Conservation (phyloP, 2,888 invertebrate species). For the Melanophora roralis region DNA sequence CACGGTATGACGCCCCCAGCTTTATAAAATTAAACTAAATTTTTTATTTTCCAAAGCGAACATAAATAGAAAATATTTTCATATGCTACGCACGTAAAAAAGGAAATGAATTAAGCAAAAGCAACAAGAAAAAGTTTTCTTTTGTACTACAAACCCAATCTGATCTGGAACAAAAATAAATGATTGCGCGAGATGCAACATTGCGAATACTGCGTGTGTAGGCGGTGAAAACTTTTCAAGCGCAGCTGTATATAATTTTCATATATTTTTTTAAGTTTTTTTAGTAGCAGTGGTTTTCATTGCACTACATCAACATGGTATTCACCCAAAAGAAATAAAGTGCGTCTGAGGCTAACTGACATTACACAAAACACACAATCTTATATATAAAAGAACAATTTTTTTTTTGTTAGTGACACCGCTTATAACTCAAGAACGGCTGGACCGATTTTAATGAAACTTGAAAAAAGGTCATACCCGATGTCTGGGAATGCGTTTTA, state of each 20-base stretch:
- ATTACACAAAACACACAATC: conserved; percentile 54
- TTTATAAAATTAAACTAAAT: conserved; percentile 34
- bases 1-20: conserved; percentile 58
- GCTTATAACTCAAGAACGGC: no score
- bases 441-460: no score
- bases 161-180: conserved; percentile 39
- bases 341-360: conserved; percentile 57
- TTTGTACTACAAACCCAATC: conserved; percentile 48
- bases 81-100: conserved; percentile 59
- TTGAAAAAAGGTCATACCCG: no score
- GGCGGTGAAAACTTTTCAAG: conserved; percentile 48
- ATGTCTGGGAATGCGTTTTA: no score
- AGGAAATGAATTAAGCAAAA: conserved; percentile 19
- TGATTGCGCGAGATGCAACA: not conserved
- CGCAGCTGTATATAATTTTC: conserved; percentile 44
- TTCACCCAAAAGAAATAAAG: conserved; percentile 30
- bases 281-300: conserved; percentile 1
- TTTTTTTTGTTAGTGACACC: no score
- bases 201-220: conserved; percentile 58
- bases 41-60: conserved; percentile 23
- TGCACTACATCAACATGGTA: not conserved
- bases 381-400: no score
- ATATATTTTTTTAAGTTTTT: not conserved
- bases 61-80: conserved; percentile 26
- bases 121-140: conserved; percentile 8